Evolutionary conservation across 2,113 vertebrate genomes (phyloP), one percentile per base, ranked within the genome.

Genomic region (Mesitornis unicolor): DNA sequence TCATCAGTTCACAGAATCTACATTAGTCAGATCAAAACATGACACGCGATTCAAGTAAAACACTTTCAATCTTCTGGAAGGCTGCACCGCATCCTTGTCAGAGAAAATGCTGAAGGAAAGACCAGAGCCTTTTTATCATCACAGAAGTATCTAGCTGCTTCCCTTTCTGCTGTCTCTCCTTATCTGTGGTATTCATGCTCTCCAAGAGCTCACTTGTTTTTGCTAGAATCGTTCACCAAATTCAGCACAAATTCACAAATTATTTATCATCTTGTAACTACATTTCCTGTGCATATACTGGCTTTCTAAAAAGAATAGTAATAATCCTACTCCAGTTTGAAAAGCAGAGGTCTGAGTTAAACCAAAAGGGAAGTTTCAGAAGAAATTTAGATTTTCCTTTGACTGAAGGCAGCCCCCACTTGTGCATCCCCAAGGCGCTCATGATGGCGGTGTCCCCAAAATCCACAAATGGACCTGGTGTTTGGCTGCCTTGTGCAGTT

Each of bases 391-490:
- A 6, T 13, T 24, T 18, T 38, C 11, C 0, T 26, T 7, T n/a
- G 43, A 1, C 14, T 7, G 31, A 13, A 60, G 40, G 43, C 43
- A 61, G 51, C 3, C 15, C 1, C 54, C 6, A 4, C 0, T 4
- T 4, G 2, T 3, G 48, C 16, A n/a, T n/a, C n/a, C n/a, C n/a
- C n/a, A n/a, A n/a, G n/a, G n/a, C 74, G 60, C 56, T 12, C 5
- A 5, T 11, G 60, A 7, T 1, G 15, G 21, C 47, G 16, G 10
- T 4, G 43, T 7, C 45, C 26, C 24, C 1, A 0, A 8, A 38
- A 22, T 3, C 17, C 53, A 29, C 24, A 16, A 26, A 16, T 2
- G 1, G 2, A 2, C 4, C 6, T 0, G 1, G 31, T 45, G 18
- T 2, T 53, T 38, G 29, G 7, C 22, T 38, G 70, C 51, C 45